These are phyloP conservation scores for Drosophila insularis DNA, from an alignment of 1,140 invertebrate genomes.

Conservation along the genomic window DNA sequence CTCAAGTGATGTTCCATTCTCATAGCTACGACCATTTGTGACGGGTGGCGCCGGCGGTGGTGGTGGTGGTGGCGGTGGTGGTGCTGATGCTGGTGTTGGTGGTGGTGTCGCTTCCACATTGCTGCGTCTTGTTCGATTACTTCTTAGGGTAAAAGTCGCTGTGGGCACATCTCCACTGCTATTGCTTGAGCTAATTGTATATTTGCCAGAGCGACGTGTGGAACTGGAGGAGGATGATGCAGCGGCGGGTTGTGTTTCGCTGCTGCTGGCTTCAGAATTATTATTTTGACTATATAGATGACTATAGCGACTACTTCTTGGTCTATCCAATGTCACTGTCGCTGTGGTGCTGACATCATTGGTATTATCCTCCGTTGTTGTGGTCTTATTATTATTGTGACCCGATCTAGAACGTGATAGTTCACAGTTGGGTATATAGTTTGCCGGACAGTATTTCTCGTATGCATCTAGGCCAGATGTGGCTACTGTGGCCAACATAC, in stretches of 20 bases:
- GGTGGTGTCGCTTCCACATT: constrained; percentile 17
- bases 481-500: constrained; percentile 79
- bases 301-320: constrained; percentile 72
- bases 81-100: neutral
- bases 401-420: constrained; percentile 82
- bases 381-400: constrained; percentile 58
- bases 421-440: constrained; percentile 82
- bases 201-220: constrained; percentile 43
- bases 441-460: constrained; percentile 82
- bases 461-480: constrained; percentile 81
- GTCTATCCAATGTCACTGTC: constrained; percentile 67
- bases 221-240: constrained; percentile 7
- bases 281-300: constrained; percentile 64
- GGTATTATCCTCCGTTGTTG: constrained; percentile 16
- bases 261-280: constrained; percentile 26
- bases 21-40: constrained; percentile 23
- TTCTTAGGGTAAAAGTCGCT: constrained; percentile 69
- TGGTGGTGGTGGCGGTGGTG: neutral
- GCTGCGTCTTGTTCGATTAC: constrained; percentile 44
- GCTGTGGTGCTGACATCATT: constrained; percentile 22
- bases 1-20: constrained; percentile 50
- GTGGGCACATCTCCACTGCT: constrained; percentile 73
- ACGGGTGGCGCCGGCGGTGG: constrained; percentile 21
- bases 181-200: constrained; percentile 56
- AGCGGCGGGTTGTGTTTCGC: neutral